These are phyloP conservation scores for Brachionus asplanchnoidis DNA, from an alignment of 1,140 invertebrate genomes.

Conservation along the genomic window DNA sequence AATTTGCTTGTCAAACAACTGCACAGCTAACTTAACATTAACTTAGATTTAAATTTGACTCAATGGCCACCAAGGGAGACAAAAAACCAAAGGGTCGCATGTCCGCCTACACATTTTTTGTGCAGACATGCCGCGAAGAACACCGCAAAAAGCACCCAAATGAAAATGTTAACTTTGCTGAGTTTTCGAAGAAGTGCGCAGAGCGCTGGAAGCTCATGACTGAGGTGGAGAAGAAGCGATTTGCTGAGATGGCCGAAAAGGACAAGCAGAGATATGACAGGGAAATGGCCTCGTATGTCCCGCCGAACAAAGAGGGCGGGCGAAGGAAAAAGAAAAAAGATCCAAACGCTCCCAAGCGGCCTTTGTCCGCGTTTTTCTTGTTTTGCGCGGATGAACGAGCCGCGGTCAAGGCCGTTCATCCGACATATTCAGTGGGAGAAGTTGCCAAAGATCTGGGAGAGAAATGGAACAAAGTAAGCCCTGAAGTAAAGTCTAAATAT, in stretches of 20 bases:
- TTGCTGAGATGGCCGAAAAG: slow-evolving; percentile 92
- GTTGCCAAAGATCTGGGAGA: slow-evolving; percentile 94
- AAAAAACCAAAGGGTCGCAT: slow-evolving; percentile 88
- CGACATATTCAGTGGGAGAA: slow-evolving; percentile 89
- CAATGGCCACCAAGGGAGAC: background rate
- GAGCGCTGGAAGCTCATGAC: slow-evolving; percentile 99
- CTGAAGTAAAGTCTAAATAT: slow-evolving; percentile 77
- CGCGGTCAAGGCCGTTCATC: slow-evolving; percentile 83
- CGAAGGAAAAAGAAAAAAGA: slow-evolving; percentile 76
- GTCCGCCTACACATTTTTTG: slow-evolving; percentile 98
- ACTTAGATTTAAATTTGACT: background rate
- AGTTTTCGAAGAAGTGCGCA: slow-evolving; percentile 97
- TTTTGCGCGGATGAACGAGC: slow-evolving; percentile 95
- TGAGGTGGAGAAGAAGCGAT: slow-evolving; percentile 94
- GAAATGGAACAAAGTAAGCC: slow-evolving; percentile 81
- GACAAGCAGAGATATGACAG: slow-evolving; percentile 91
- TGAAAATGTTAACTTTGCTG: slow-evolving; percentile 95
- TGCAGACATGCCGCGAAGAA: slow-evolving; percentile 89
- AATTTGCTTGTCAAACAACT: background rate
- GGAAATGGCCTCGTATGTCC: slow-evolving; percentile 92
- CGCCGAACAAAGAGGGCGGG: slow-evolving; percentile 67
- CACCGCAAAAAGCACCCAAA: slow-evolving; percentile 99
- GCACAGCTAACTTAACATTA: background rate
- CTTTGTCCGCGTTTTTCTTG: slow-evolving; percentile 98
- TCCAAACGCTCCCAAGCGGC: slow-evolving; percentile 97